Evolutionary conservation across 2,797 vertebrate species (phyloP), one percentile per base, ranked within the genome.

Genomic region (Clarias fuscus): DNA sequence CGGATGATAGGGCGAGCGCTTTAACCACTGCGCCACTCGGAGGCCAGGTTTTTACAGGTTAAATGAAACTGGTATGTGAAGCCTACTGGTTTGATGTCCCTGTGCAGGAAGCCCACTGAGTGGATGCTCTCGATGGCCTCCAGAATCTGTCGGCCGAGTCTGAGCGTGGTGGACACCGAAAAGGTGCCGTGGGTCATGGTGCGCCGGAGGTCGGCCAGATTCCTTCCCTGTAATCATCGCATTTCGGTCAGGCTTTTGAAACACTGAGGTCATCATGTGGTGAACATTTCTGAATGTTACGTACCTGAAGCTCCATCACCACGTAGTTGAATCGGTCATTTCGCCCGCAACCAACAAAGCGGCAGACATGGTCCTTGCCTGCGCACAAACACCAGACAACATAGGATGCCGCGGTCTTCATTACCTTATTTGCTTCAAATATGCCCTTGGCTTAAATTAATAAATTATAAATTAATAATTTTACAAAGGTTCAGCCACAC

Each of bases 351-450:
- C 98, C 98, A 90, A 99, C 97, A 91, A 99, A 99, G 90, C 97
- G 97, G 91, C 98, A 99, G 86, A 99, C 96, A n/a, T 99, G 98
- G 93, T 99, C 98, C 95, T 99, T 99, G 89, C 98, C 98, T 99
- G 92, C 84, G 80, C 86, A 33, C 56, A 86, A 75, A 72, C 48
- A 79, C 7, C 5, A 76, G 8, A 59, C 27, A 14, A 5, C 5
- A 7, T 71, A 71, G 37, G 11, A 13, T 24, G 11, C 14, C 18
- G 4, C 33, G 20, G 33, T 20, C 33, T 71, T 71, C 68, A 70
- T 37, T 17, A 70, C 27, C 33, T 40, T 40, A 53, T 10, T 11
- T 22, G 18, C 20, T 71, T 22, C 10, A 22, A 1, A 40, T 18
- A 20, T 40, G 18, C 13, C 11, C 13, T 53, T 53, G 48, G 48